These are phyloP conservation scores for Rhagologus leucostigma DNA, from an alignment of 2,113 vertebrate genomes.

Conservation along the genomic window DNA sequence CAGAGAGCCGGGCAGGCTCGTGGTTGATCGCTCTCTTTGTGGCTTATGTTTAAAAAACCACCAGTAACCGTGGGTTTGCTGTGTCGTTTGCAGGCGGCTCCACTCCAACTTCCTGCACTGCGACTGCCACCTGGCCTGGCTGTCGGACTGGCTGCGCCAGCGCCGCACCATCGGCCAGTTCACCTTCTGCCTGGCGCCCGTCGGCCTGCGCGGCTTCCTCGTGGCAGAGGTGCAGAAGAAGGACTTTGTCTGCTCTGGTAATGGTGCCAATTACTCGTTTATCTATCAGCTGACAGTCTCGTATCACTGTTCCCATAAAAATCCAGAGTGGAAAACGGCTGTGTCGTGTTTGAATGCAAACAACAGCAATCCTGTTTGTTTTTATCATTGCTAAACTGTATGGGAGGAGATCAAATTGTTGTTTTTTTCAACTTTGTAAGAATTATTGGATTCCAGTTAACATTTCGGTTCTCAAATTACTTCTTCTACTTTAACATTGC, in stretches of 20 bases:
- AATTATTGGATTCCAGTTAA: conserved; percentile 35
- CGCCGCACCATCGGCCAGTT: conserved; percentile 90
- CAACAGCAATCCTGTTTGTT: neutral
- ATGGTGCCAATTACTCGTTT: neutral
- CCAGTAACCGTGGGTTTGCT: neutral
- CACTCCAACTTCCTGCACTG: conserved; percentile 97
- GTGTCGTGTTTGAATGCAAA: neutral
- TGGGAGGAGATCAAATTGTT: conserved; percentile 5
- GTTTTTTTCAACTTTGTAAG: neutral
- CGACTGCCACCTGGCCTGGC: conserved; percentile 97
- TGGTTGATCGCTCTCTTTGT: neutral
- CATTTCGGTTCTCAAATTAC: neutral
- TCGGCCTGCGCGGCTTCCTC: conserved; percentile 91
- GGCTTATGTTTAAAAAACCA: neutral
- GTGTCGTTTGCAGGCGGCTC: conserved; percentile 79
- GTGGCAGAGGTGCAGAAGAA: conserved; percentile 97
- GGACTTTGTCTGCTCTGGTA: conserved; percentile 92
- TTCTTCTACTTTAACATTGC: neutral
- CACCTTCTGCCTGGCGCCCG: conserved; percentile 95
- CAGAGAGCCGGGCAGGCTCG: neutral
- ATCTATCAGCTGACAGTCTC: neutral
- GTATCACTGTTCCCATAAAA: neutral
- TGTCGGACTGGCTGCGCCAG: conserved; percentile 95
- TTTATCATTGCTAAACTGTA: neutral
- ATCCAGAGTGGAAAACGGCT: neutral